A percentile compares a stretch with the other conserved stretches of the same genome.
Evolutionary conservation across 2,797 vertebrate species (phyloP).

Genomic region (Tapera naevia): DNA sequence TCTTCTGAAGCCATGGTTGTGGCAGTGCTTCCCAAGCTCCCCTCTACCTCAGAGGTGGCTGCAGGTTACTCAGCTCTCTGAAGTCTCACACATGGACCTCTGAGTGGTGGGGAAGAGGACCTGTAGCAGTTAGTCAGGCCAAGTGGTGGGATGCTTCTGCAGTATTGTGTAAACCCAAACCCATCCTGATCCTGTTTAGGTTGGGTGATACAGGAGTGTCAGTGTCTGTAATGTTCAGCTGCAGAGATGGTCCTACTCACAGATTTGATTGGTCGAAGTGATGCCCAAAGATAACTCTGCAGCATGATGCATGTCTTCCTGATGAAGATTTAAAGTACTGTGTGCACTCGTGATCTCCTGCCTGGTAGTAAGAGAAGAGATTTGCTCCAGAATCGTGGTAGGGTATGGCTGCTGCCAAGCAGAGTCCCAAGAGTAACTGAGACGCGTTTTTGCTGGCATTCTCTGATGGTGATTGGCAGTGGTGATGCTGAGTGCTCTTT

Average conservation of each 20-base stretch:
- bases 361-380: background rate
- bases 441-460: fast-evolving
- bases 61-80: fast-evolving
- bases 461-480: background rate
- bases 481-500: background rate
- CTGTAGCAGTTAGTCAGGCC: background rate
- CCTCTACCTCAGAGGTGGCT: background rate
- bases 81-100: background rate
- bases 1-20: background rate
- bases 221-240: fast-evolving
- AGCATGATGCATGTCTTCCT: fast-evolving
- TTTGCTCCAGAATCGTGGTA: fast-evolving
- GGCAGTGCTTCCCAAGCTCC: background rate
- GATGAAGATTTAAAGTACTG: background rate
- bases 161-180: background rate
- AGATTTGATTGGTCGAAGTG: background rate
- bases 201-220: fast-evolving
- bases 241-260: fast-evolving
- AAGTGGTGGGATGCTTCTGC: background rate
- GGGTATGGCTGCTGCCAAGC: background rate
- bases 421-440: background rate
- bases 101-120: background rate
- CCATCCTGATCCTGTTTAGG: background rate
- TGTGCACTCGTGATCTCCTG: background rate
- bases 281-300: background rate